Base-by-base conservation (phyloP, 2,113 vertebrate genomes). In the Rutilus rutilus region DNA sequence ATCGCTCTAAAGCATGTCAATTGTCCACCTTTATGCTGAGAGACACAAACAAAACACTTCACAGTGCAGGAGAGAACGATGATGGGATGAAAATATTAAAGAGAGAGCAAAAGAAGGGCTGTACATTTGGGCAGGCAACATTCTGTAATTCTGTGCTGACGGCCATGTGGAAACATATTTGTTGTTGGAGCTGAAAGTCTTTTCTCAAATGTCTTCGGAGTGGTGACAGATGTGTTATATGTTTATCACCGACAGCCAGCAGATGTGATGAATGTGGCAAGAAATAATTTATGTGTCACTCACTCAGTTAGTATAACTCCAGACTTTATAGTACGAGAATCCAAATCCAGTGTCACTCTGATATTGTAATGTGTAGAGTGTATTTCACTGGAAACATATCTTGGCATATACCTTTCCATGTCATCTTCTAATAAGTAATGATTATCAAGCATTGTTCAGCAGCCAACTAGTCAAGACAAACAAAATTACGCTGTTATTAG, bases 1-100 rank as follows among this genome's bases (percentile, higher is more conserved):
- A 78, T 39, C 21, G 12, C 71, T 59, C 65, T 71, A 5, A 86
- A 89, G 80, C 74, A 69, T 82, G 17, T 74, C 54, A 77, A 36
- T 90, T 92, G 89, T 54, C 86, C 67, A 81, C 80, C 47, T 76
- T 39, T 52, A 50, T 71, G 4, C 23, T 62, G 74, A 79, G 47
- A 65, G 64, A 45, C 84, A 86, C 77, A 87, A 92, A 91, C 84
- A 89, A 19, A 75, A n/a, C 42, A 79, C 64, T 65, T 87, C 25
- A 69, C 78, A 83, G 62, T 8, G 9, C 39, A 69, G 50, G 4
- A 45, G 36, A 79, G 33, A 76, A 45, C 4, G 42, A 69, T 27
- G 45, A 54, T 52, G 42, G 60, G 60, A 25, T 57, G 6, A 42
- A 67, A 39, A 85, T 77, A 74, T 69, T 65, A 25, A 45, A 33